Evolutionary conservation across 2,888 invertebrate genomes (phyloP).

Genomic region (Heliconius erato): DNA sequence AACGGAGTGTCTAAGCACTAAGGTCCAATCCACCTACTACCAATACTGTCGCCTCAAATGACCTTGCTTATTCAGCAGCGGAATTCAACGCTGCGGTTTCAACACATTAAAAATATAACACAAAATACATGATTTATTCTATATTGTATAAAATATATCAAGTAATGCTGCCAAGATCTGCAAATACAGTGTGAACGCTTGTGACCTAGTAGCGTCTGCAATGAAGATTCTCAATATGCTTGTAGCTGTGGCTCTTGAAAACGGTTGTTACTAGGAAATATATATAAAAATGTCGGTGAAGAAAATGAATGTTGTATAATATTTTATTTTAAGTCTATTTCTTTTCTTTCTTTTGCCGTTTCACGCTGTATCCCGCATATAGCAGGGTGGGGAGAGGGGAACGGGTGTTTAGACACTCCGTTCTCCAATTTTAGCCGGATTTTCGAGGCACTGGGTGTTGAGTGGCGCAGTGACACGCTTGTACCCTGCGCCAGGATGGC

Average conservation of each 20-base stretch:
- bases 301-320: constrained; percentile 9
- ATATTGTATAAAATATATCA: constrained; percentile 14
- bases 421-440: too few relatives aligned
- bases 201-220: constrained; percentile 18
- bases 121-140: not conserved
- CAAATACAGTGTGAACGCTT: constrained; percentile 17
- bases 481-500: too few relatives aligned
- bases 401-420: too few relatives aligned
- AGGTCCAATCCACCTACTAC: too few relatives aligned
- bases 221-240: constrained; percentile 21
- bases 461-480: too few relatives aligned
- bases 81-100: not conserved
- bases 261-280: constrained; percentile 15
- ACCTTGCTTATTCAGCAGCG: not conserved
- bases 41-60: too few relatives aligned
- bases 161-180: constrained; percentile 8
- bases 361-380: too few relatives aligned
- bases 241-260: constrained; percentile 1
- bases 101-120: not conserved
- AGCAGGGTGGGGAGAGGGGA: too few relatives aligned
- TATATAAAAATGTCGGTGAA: constrained; percentile 17
- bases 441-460: too few relatives aligned
- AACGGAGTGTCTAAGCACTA: too few relatives aligned
- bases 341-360: too few relatives aligned
- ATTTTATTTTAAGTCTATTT: not conserved